Evolutionary conservation across 2,113 vertebrate genomes (phyloP).

Genomic region (Burhinus oedicnemus): DNA sequence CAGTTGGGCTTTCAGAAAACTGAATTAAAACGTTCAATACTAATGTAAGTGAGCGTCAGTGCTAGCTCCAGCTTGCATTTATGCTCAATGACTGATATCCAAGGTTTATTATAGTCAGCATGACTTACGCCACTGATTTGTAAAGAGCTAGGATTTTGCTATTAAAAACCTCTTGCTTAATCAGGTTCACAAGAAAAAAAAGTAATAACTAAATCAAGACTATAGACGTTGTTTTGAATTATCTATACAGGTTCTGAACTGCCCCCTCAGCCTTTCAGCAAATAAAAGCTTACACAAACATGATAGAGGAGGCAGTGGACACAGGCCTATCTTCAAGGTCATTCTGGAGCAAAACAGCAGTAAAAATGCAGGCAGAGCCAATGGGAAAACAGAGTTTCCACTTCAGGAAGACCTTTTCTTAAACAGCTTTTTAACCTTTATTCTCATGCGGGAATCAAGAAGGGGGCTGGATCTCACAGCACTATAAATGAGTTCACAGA

Average conservation of each 20-base stretch:
- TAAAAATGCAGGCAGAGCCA: neutral
- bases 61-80: neutral
- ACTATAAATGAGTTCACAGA: neutral
- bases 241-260: neutral
- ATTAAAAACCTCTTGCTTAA: neutral
- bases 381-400: neutral
- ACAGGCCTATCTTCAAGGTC: neutral
- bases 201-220: neutral
- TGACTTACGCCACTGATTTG: neutral
- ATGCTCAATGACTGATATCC: neutral
- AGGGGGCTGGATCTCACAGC: neutral
- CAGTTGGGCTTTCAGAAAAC: neutral
- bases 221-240: neutral
- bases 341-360: neutral
- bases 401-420: neutral
- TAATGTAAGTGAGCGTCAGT: neutral
- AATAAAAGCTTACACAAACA: slow-evolving; percentile 11
- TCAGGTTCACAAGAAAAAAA: neutral
- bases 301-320: neutral
- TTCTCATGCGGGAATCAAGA: neutral
- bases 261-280: neutral
- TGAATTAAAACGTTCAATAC: neutral
- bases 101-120: neutral
- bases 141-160: neutral
- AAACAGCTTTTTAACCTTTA: neutral